Base-by-base conservation (phyloP, 2,888 invertebrate genomes). In the Smittia sp. region DNA sequence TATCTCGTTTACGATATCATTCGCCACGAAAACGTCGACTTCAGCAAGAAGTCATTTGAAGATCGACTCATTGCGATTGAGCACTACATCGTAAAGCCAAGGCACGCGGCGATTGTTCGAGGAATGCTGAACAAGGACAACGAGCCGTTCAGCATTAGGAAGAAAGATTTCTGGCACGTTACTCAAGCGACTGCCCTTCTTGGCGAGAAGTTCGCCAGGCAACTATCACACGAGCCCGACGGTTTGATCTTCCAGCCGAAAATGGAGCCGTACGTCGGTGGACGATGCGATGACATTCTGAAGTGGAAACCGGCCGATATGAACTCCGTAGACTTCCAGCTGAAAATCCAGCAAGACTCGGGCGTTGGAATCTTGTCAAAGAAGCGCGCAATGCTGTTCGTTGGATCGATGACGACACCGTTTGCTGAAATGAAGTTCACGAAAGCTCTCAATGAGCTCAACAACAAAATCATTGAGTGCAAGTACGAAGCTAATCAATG, bases 231-330 rank as follows among this genome's bases (percentile, higher is more conserved):
- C 80, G 97, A 98, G 81, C 97, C 98, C 0, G 99, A 99, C 80
- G 99, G 99, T 20, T 86, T 99, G 13, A 96, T 99, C 79, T 99
- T 98, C 81, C 99, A 99, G 80, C 99, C 99, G 0, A 86, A 91
- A 0, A 85, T 87, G 75, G 93, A 94, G 90, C 89, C 90, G 0
- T 99, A 99, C 80, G 84, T 85, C 13, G 84, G 92, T 6, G 99
- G 99, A 0, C 85, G 88, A 4, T 96, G 94, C 78, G 84, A 86
- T 39, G 88, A 90, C 62, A 94, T 98, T 1, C 85, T 99, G 15
- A 99, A 99, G 82, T 99, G 99, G 99, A 99, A 99, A 80, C 98
- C 99, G 0, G 85, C 90, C 1, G 87, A 91, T 74, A 87, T 95
- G 83, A 99, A 99, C 84, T 97, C 98, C 2, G 91, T 99, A 0